phyloP scores from a whole-genome alignment of 1,140 invertebrate genomes.

The Aporrectodea caliginosa region DNA sequence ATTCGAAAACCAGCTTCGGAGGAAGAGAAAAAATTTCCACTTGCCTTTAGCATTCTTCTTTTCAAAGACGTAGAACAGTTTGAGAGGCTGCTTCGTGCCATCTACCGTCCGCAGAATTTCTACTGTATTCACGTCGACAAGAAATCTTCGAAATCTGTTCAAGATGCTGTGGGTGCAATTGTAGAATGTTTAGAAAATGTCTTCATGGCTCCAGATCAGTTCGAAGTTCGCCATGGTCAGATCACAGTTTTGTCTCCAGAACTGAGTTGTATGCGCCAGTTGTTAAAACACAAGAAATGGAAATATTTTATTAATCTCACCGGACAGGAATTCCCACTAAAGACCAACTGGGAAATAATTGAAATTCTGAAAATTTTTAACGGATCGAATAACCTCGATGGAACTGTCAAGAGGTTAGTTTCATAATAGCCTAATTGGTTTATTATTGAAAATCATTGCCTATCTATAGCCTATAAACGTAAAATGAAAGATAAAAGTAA shows the following conservation, averaged over 20 bases:
- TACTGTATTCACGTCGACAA: slow-evolving; percentile 36
- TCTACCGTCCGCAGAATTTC: slow-evolving; percentile 36
- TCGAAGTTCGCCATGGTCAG: not conserved
- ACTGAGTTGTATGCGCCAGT: slow-evolving; percentile 12
- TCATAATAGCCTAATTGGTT: too few relatives aligned
- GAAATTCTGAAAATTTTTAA: slow-evolving; percentile 30
- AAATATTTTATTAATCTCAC: slow-evolving; percentile 35
- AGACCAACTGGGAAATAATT: slow-evolving; percentile 32
- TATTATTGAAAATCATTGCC: too few relatives aligned
- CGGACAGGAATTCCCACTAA: slow-evolving; percentile 34
- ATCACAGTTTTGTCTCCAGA: not conserved
- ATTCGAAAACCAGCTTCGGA: slow-evolving; percentile 22
- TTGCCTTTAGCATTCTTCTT: slow-evolving; percentile 33
- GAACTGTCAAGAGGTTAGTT: slow-evolving; percentile 12
- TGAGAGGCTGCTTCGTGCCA: slow-evolving; percentile 28
- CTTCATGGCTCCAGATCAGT: not conserved
- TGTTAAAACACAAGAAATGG: slow-evolving; percentile 16
- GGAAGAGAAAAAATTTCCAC: slow-evolving; percentile 23
- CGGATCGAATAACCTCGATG: slow-evolving; percentile 29
- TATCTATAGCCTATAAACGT: too few relatives aligned
- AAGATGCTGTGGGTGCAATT: slow-evolving; percentile 26
- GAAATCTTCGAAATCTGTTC: slow-evolving; percentile 32
- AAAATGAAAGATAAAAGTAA: too few relatives aligned
- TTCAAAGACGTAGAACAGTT: slow-evolving; percentile 34
- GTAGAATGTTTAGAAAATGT: slow-evolving; percentile 33